A percentile compares a stretch with the other conserved stretches of the same genome.
Evolutionary conservation across 2,888 invertebrate genomes (phyloP).

Genomic region (Reticulitermes lucifugus): DNA sequence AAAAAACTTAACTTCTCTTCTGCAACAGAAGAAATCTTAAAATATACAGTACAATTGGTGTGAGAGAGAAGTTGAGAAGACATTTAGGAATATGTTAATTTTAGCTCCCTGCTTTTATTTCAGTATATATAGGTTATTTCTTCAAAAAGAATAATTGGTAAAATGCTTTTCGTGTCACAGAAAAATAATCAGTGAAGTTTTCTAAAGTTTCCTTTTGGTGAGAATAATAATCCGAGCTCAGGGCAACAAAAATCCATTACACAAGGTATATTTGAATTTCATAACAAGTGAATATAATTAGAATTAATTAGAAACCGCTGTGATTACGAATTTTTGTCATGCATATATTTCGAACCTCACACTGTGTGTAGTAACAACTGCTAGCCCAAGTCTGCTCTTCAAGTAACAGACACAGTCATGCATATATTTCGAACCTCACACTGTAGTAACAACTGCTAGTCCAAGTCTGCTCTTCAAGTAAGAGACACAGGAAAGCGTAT

Average conservation of each 20-base stretch:
- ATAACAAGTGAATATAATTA: slow-evolving; percentile 23
- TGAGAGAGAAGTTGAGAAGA: neutral
- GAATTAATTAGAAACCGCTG: slow-evolving; percentile 5
- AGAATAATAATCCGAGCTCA: slow-evolving; percentile 1
- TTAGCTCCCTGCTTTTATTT: neutral
- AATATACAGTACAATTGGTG: slow-evolving; percentile 15
- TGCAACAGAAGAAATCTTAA: slow-evolving; percentile 28
- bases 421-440: too few species aligned
- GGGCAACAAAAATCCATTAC: neutral
- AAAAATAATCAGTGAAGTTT: slow-evolving; percentile 21
- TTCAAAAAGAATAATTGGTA: neutral
- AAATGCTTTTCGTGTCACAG: slow-evolving; percentile 22
- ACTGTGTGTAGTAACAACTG: neutral
- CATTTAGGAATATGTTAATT: slow-evolving; percentile 32
- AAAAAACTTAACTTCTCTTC: slow-evolving; percentile 13
- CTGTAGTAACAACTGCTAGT: too few species aligned
- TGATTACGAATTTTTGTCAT: slow-evolving; percentile 1
- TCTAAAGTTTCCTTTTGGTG: neutral
- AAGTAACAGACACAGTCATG: too few species aligned
- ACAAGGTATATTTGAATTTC: slow-evolving; percentile 24
- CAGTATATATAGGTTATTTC: neutral
- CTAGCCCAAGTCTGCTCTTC: too few species aligned
- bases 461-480: too few species aligned
- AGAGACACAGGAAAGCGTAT: too few species aligned
- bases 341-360: neutral